These are phyloP conservation scores for Lethocerus indicus DNA, from an alignment of 1,140 invertebrate genomes.

Conservation along the genomic window DNA sequence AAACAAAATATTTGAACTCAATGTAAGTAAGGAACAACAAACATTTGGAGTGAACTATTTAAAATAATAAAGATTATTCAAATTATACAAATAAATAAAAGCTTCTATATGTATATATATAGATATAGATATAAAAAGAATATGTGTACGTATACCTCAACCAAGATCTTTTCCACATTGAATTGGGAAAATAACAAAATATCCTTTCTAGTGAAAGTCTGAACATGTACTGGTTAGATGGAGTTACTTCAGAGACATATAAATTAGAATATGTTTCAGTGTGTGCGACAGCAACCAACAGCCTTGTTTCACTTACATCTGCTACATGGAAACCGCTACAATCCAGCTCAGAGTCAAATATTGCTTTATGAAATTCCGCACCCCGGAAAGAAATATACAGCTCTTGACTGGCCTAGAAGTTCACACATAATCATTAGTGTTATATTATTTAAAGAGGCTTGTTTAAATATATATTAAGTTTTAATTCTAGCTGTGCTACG, in stretches of 20 bases:
- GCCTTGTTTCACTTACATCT: conserved; percentile 58
- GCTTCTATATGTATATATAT: not conserved
- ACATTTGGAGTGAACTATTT: no score
- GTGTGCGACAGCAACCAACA: conserved; percentile 72
- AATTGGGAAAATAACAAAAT: conserved; percentile 63
- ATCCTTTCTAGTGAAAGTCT: conserved; percentile 64
- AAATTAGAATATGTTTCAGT: conserved; percentile 53
- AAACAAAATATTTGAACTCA: not conserved
- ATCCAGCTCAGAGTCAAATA: conserved; percentile 51
- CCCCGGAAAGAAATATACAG: conserved; percentile 61
- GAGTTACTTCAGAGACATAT: conserved; percentile 50
- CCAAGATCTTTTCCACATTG: conserved; percentile 59
- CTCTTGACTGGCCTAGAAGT: conserved; percentile 38
- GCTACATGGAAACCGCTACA: conserved; percentile 60
- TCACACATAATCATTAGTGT: conserved; percentile 15
- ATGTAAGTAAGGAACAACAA: no score
- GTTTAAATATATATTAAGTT: not conserved
- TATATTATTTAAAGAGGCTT: not conserved
- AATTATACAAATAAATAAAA: not conserved
- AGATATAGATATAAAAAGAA: not conserved
- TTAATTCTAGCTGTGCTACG: not conserved
- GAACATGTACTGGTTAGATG: conserved; percentile 34
- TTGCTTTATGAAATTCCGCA: conserved; percentile 42
- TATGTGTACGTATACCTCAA: conserved; percentile 45
- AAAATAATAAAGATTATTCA: no score